phyloP scores from a whole-genome alignment of 1,140 invertebrate genomes.

The Drosophila ercepeae region DNA sequence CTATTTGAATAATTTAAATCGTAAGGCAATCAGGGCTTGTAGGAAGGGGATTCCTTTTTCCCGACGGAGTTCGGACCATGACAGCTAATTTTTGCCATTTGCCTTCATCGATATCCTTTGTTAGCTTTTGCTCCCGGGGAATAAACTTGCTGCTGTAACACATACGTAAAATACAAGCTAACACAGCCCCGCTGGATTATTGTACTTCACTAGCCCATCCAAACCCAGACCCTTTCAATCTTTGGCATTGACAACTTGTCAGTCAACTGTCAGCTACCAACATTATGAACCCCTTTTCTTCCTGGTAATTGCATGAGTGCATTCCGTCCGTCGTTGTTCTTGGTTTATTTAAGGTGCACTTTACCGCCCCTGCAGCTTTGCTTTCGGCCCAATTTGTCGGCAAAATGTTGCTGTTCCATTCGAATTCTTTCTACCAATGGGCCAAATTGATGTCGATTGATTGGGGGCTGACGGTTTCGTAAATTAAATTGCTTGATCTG shows the following conservation, averaged over 20 bases:
- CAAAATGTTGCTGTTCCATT: constrained; percentile 31
- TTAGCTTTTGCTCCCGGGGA: constrained; percentile 24
- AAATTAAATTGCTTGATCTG: constrained; percentile 40
- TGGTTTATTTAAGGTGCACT: constrained; percentile 53
- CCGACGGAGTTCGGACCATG: constrained; percentile 21
- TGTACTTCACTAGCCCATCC: not conserved
- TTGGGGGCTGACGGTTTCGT: constrained; percentile 7
- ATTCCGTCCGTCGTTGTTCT: constrained; percentile 35
- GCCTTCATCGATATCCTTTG: constrained; percentile 32
- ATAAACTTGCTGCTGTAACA: constrained; percentile 41
- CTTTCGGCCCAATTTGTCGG: constrained; percentile 46
- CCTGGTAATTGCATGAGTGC: constrained; percentile 73
- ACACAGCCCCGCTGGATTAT: not conserved
- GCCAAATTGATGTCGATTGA: constrained; percentile 50
- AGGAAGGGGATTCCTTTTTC: not conserved
- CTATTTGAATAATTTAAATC: constrained; percentile 53
- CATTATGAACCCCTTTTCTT: constrained; percentile 33
- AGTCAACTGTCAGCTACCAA: constrained; percentile 71
- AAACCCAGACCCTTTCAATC: not conserved
- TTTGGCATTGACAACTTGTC: constrained; percentile 76
- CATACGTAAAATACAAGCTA: constrained; percentile 36
- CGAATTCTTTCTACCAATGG: constrained; percentile 50
- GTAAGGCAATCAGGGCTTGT: constrained; percentile 23
- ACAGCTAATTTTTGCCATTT: constrained; percentile 52
- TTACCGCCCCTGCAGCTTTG: constrained; percentile 16